These are phyloP conservation scores for Phengaris arion DNA, from an alignment of 2,888 invertebrate species.

Conservation along the genomic window DNA sequence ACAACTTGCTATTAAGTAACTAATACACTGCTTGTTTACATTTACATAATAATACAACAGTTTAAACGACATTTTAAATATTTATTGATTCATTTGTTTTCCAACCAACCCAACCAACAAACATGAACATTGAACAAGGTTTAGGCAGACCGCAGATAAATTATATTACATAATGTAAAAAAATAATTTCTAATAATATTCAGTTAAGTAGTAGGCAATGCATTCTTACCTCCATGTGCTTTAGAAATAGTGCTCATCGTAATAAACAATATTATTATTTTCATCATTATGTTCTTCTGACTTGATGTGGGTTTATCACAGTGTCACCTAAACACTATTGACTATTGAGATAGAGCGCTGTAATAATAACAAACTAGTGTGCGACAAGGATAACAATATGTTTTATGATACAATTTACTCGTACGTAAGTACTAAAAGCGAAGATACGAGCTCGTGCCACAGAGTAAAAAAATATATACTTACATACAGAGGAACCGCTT, in stretches of 20 bases:
- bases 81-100: background rate
- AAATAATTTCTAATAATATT: too few species aligned
- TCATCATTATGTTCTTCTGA: background rate
- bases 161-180: too few species aligned
- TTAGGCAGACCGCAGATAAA: too few species aligned
- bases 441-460: too few species aligned
- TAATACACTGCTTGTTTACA: background rate
- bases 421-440: too few species aligned
- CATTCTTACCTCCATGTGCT: slow-evolving; percentile 6
- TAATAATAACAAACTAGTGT: background rate
- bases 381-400: slow-evolving; percentile 3
- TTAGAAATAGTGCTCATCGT: background rate
- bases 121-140: too few species aligned
- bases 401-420: background rate
- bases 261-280: background rate
- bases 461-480: too few species aligned
- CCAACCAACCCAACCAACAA: too few species aligned
- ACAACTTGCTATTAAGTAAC: too few species aligned
- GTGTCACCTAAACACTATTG: background rate
- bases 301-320: slow-evolving; percentile 4
- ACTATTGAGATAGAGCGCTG: background rate
- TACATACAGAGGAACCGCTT: too few species aligned
- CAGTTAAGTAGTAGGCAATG: background rate
- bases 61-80: background rate
- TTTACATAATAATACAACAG: background rate